phyloP scores from a whole-genome alignment of 2,113 vertebrate species.

The Seriola rivoliana region DNA sequence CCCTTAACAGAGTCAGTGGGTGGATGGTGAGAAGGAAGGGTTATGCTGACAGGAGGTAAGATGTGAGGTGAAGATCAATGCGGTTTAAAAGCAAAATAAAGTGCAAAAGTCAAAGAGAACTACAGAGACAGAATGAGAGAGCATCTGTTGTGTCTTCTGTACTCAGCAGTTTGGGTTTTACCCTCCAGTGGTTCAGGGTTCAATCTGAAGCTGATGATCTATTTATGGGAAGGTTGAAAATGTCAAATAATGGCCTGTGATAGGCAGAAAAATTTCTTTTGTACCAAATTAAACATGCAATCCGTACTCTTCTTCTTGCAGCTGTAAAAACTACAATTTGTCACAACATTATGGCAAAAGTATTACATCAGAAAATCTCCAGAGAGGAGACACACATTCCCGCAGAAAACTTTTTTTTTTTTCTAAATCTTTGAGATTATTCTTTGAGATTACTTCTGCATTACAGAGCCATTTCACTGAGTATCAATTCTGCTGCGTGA shows the following conservation, averaged over 20 bases:
- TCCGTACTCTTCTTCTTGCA: neutral
- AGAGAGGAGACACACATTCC: slow-evolving; percentile 31
- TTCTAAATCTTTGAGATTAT: neutral
- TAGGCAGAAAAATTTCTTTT: slow-evolving; percentile 14
- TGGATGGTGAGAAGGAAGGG: slow-evolving; percentile 5
- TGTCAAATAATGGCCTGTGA: slow-evolving; percentile 45
- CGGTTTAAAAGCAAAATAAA: slow-evolving; percentile 18
- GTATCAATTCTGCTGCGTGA: neutral
- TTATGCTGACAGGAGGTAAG: slow-evolving; percentile 31
- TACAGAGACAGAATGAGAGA: slow-evolving; percentile 41
- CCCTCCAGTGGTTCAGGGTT: slow-evolving; percentile 37
- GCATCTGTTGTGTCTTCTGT: slow-evolving; percentile 46
- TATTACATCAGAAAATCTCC: slow-evolving; percentile 54
- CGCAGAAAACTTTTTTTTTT: neutral
- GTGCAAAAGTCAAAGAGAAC: slow-evolving; percentile 36
- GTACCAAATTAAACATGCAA: neutral
- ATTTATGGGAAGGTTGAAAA: slow-evolving; percentile 46
- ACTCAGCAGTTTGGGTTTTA: slow-evolving; percentile 53
- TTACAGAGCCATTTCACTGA: neutral
- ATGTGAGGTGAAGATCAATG: slow-evolving; percentile 42
- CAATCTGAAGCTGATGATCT: slow-evolving; percentile 47
- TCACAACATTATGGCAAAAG: slow-evolving; percentile 10
- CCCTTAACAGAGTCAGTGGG: slow-evolving; percentile 2
- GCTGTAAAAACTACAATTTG: slow-evolving; percentile 31
- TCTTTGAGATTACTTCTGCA: slow-evolving; percentile 1